Evolutionary conservation across 2,888 invertebrate species (phyloP).

Genomic region (Isoperla grammatica): DNA sequence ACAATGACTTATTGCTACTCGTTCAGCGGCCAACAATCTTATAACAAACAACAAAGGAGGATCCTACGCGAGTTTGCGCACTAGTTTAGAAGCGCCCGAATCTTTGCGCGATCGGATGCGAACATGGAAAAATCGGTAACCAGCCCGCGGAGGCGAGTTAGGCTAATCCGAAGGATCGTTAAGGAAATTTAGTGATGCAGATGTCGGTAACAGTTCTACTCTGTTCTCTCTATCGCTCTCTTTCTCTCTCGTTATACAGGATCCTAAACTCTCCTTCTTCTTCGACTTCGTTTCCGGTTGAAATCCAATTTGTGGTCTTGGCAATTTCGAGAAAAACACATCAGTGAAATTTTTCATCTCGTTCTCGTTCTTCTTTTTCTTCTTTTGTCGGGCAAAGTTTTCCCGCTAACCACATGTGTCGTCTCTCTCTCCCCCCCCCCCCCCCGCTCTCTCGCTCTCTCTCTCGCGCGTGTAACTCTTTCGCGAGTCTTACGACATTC

Average conservation of each 20-base stretch:
- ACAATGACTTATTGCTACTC: constrained; percentile 30
- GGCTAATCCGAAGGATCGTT: not conserved
- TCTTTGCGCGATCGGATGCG: no score
- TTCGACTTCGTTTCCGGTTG: constrained; percentile 22
- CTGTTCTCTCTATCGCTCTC: not conserved
- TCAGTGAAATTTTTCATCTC: constrained; percentile 15
- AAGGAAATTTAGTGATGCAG: not conserved
- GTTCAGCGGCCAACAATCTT: constrained; percentile 6
- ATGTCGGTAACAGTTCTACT: not conserved
- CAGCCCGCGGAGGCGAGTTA: constrained; percentile 6
- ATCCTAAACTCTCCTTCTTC: not conserved
- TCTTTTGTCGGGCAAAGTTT: constrained; percentile 7
- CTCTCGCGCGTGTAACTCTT: constrained; percentile 15
- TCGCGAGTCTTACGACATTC: constrained; percentile 12
- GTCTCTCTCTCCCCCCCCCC: not conserved
- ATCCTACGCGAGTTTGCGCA: no score
- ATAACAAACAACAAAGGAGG: constrained; percentile 24
- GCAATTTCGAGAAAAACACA: constrained; percentile 13
- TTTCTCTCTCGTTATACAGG: not conserved
- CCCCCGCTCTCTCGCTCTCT: constrained; percentile 3
- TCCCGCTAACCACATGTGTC: not conserved
- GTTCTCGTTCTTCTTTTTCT: constrained; percentile 11
- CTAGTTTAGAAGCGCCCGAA: no score
- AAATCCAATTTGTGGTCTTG: constrained; percentile 27
- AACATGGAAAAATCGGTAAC: no score